phyloP scores from a whole-genome alignment of 1,140 invertebrate species.

The Macrobrachium rosenbergii region DNA sequence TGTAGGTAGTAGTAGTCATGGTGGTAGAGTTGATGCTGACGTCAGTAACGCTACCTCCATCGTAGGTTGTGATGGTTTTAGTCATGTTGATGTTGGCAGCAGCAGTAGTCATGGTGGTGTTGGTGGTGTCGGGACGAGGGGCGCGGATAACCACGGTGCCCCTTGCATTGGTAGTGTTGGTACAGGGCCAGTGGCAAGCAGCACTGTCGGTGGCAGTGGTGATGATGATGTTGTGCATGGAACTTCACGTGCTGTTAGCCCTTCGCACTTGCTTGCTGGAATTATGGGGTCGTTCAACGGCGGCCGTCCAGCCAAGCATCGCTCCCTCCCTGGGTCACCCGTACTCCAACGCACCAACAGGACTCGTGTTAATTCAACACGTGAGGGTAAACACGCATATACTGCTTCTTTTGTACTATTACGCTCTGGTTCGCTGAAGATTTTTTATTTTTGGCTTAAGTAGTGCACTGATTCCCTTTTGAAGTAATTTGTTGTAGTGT shows the following conservation, averaged over 20 bases:
- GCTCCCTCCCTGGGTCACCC: constrained; percentile 57
- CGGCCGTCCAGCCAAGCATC: constrained; percentile 54
- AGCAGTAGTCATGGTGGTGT: constrained; percentile 27
- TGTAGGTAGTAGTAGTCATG: constrained; percentile 38
- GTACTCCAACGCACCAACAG: constrained; percentile 58
- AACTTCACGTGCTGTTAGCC: constrained; percentile 51
- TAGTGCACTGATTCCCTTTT: too few relatives aligned
- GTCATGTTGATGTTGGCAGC: constrained; percentile 14
- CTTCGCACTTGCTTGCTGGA: constrained; percentile 59
- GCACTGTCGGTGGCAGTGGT: constrained; percentile 22
- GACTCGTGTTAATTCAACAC: constrained; percentile 55
- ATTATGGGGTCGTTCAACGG: constrained; percentile 55
- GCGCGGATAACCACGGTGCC: constrained; percentile 14
- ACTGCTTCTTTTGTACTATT: neutral
- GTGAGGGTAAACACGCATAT: constrained; percentile 55
- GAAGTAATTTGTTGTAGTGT: too few relatives aligned
- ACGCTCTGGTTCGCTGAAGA: neutral
- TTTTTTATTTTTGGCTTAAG: constrained; percentile 9
- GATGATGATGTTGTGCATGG: constrained; percentile 50
- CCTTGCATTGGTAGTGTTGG: constrained; percentile 25
- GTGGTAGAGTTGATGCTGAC: constrained; percentile 24
- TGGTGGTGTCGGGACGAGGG: constrained; percentile 15
- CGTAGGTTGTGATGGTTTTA: constrained; percentile 17
- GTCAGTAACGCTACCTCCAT: neutral
- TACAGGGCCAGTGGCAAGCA: constrained; percentile 4